A percentile compares a stretch with the other conserved stretches of the same genome.
phyloP scores from a whole-genome alignment of 2,113 vertebrate genomes.

The Apteryx owenii region DNA sequence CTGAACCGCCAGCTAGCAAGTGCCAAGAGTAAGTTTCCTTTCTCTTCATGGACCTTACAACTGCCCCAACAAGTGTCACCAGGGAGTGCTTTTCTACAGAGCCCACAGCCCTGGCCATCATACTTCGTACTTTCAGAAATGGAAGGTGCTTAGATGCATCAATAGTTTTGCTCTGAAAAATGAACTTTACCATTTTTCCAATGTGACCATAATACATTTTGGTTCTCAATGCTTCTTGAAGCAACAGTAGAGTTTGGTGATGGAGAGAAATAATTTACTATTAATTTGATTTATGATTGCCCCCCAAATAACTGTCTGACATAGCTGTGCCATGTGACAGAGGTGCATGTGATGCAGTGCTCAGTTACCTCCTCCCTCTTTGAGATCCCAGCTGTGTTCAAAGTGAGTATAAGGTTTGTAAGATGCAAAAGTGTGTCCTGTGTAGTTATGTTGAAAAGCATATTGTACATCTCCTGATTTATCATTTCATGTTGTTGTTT shows the following conservation, averaged over 20 bases:
- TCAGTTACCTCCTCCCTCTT: accelerated
- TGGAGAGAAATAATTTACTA: neutral
- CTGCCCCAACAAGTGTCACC: neutral
- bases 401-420: neutral
- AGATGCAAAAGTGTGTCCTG: neutral
- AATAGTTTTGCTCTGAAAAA: neutral
- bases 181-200: neutral
- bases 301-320: neutral
- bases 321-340: neutral
- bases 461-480: neutral
- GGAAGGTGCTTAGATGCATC: neutral
- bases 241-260: neutral
- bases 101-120: neutral
- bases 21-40: neutral
- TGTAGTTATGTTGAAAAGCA: accelerated
- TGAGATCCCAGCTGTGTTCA: accelerated
- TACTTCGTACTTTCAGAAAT: neutral
- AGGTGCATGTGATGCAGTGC: neutral
- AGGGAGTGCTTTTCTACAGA: neutral
- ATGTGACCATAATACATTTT: neutral
- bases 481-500: neutral
- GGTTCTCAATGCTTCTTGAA: neutral
- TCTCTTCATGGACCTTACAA: neutral
- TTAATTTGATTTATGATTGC: neutral
- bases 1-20: neutral